Conservation (phyloP, 2,113 vertebrate species). For the Limnothrissa miodon region DNA sequence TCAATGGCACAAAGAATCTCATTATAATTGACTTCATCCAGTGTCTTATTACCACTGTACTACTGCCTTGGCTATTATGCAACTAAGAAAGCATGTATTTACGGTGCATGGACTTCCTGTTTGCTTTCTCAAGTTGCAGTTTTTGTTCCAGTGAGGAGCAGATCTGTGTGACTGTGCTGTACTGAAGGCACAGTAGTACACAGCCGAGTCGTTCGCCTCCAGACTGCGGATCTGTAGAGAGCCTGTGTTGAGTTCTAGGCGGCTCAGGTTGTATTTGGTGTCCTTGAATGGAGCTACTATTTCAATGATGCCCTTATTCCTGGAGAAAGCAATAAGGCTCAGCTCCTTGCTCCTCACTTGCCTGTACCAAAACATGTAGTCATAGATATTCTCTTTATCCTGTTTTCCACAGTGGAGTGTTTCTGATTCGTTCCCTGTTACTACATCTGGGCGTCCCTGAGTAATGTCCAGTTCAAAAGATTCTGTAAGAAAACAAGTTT, state of each 20-base stretch:
- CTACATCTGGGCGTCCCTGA: conserved; percentile 23
- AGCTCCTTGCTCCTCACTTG: conserved; percentile 19
- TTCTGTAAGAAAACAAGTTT: background rate
- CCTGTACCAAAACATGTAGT: conserved; percentile 42
- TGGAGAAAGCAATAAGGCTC: conserved; percentile 36
- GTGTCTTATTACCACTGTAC: background rate
- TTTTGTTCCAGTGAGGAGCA: conserved; percentile 31
- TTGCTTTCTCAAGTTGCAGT: background rate
- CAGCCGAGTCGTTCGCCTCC: conserved; percentile 32
- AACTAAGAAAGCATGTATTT: background rate
- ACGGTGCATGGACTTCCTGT: background rate
- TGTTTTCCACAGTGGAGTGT: conserved; percentile 53
- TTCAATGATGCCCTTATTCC: background rate
- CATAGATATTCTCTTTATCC: conserved; percentile 26
- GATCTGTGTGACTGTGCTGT: conserved; percentile 38
- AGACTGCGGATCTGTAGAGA: conserved; percentile 37
- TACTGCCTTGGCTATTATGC: background rate
- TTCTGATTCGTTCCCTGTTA: background rate
- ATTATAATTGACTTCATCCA: background rate
- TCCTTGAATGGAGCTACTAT: conserved; percentile 30
- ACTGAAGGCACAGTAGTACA: conserved; percentile 47
- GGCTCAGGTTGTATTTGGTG: conserved; percentile 31
- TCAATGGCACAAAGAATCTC: background rate
- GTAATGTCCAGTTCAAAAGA: conserved; percentile 26
- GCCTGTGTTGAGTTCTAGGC: conserved; percentile 23